These are phyloP conservation scores for Drosophila demipolita DNA, from an alignment of 2,888 invertebrate species.

Conservation along the genomic window DNA sequence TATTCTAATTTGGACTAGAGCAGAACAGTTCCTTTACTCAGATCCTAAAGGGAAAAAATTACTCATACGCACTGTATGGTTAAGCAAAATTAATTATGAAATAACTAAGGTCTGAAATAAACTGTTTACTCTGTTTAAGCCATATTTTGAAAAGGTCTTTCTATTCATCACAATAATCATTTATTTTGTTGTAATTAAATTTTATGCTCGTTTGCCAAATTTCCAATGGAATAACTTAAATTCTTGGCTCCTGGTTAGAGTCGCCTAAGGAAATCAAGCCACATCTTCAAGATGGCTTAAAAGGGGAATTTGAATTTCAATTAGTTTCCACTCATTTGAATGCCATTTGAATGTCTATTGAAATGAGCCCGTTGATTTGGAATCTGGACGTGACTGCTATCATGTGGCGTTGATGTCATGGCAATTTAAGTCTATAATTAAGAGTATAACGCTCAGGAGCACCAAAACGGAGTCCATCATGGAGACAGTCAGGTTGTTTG, in stretches of 20 bases:
- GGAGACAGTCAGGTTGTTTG: constrained; percentile 12
- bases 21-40: background rate
- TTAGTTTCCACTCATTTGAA: constrained; percentile 61
- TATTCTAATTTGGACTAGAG: background rate
- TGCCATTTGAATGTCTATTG: constrained; percentile 39
- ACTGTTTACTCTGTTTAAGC: background rate
- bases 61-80: background rate
- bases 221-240: constrained; percentile 44
- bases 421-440: constrained; percentile 76
- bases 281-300: constrained; percentile 38
- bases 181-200: constrained; percentile 10
- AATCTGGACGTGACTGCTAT: constrained; percentile 20
- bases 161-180: background rate
- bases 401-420: constrained; percentile 56
- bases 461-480: constrained; percentile 35
- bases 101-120: background rate
- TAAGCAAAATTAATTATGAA: background rate
- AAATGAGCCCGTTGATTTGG: constrained; percentile 15
- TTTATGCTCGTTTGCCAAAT: constrained; percentile 21
- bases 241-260: constrained; percentile 1
- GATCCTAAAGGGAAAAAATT: background rate
- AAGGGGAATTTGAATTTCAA: constrained; percentile 71
- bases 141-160: background rate
- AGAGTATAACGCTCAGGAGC: constrained; percentile 46
- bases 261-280: constrained; percentile 14